These are phyloP conservation scores for Eupithecia abbreviata DNA, from an alignment of 2,888 invertebrate species.

Conservation along the genomic window DNA sequence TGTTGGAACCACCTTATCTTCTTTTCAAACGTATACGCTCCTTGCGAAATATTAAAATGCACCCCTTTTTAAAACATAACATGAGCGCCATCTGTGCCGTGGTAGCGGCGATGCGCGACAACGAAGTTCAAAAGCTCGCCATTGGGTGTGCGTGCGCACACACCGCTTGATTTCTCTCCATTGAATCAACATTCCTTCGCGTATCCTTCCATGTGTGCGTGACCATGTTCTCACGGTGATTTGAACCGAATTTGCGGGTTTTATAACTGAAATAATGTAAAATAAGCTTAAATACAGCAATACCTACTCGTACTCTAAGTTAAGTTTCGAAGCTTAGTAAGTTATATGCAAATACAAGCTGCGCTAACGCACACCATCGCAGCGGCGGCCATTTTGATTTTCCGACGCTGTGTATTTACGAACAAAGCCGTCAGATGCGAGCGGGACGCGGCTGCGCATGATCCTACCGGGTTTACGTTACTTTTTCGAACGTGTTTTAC, in stretches of 20 bases:
- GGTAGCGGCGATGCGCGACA: constrained; percentile 52
- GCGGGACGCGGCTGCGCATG: constrained; percentile 83
- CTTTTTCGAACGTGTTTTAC: constrained; percentile 76
- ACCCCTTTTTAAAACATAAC: constrained; percentile 52
- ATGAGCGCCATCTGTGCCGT: constrained; percentile 70
- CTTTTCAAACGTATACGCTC: neutral
- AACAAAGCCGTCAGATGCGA: constrained; percentile 84
- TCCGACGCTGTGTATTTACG: constrained; percentile 82
- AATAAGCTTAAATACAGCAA: constrained; percentile 42
- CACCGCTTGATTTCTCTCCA: constrained; percentile 82
- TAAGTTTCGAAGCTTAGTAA: constrained; percentile 45
- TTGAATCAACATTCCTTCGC: constrained; percentile 83
- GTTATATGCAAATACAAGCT: constrained; percentile 59
- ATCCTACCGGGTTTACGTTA: constrained; percentile 73
- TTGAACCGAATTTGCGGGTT: constrained; percentile 44
- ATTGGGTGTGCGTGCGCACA: constrained; percentile 69
- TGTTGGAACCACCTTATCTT: neutral
- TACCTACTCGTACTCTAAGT: constrained; percentile 38
- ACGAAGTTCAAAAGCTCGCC: constrained; percentile 72
- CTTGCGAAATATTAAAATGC: constrained; percentile 24
- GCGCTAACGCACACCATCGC: constrained; percentile 75
- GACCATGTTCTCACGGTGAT: constrained; percentile 71
- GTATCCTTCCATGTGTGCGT: constrained; percentile 77
- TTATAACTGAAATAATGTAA: constrained; percentile 64
- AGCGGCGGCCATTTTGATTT: constrained; percentile 82